Percentiles rank a stretch among this genome's conserved stretches.
Evolutionary conservation across 64 coral and sea anemone species (phyloP).

Genomic region (Stichodactyla helianthus): DNA sequence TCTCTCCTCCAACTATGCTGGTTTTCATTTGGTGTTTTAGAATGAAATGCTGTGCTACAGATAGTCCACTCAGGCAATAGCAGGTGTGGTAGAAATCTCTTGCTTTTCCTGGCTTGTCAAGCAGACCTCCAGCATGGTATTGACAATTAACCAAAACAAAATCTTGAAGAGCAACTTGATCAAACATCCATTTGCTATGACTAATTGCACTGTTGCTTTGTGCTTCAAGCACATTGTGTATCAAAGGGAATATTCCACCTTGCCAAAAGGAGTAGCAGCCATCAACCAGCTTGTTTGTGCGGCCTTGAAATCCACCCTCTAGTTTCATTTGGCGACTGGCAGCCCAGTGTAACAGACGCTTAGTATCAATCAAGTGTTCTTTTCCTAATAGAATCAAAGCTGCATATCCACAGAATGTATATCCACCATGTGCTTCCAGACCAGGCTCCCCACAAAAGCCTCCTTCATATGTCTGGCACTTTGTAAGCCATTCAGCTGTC

Average conservation of each 20-base stretch:
- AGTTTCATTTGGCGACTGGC: constrained; percentile 82
- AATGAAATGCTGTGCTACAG: constrained; percentile 90
- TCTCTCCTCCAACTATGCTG: constrained; percentile 55
- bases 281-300: constrained; percentile 98
- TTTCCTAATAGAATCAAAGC: constrained; percentile 76
- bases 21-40: constrained; percentile 61
- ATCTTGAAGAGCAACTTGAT: constrained; percentile 85
- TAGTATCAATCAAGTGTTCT: constrained; percentile 63
- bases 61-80: constrained; percentile 92
- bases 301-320: constrained; percentile 95
- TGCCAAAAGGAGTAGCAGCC: constrained; percentile 99
- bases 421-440: constrained; percentile 95
- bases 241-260: constrained; percentile 89
- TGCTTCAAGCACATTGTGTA: constrained; percentile 75
- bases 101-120: constrained; percentile 98
- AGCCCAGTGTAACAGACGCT: constrained; percentile 69
- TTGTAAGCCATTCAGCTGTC: constrained; percentile 90
- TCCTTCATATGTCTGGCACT: constrained; percentile 95
- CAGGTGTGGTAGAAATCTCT: constrained; percentile 98
- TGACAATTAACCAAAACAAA: constrained; percentile 91
- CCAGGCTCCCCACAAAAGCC: constrained; percentile 97
- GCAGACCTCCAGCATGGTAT: constrained; percentile 74
- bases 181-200: constrained; percentile 94
- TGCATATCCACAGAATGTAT: constrained; percentile 97
- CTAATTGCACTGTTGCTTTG: constrained; percentile 50